Percentiles rank a stretch among this genome's conserved stretches.
Conservation (phyloP, 2,888 invertebrate species). For the Tillus elongatus region DNA sequence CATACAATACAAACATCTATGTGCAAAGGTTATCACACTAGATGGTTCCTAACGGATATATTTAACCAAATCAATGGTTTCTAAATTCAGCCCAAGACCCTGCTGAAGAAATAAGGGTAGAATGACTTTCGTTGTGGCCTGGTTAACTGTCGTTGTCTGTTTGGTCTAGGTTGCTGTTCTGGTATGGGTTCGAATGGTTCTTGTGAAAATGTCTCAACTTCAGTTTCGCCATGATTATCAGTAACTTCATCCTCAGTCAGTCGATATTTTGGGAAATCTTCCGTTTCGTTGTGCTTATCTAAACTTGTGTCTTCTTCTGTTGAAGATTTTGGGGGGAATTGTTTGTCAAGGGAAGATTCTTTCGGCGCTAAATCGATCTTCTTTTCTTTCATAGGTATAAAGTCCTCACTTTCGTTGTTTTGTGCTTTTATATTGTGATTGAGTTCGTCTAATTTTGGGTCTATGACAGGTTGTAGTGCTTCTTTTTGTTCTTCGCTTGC, state of each 20-base stretch:
- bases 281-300: constrained; percentile 9
- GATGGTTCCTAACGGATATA: too few relatives aligned
- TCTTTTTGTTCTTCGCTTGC: background rate
- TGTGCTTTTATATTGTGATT: constrained; percentile 32
- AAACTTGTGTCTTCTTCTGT: constrained; percentile 7
- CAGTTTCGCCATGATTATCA: constrained; percentile 10
- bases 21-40: too few relatives aligned
- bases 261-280: too few relatives aligned
- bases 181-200: constrained; percentile 30
- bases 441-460: constrained; percentile 45
- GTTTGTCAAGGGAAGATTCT: constrained; percentile 19
- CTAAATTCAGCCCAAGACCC: constrained; percentile 44
- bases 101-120: constrained; percentile 48
- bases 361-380: constrained; percentile 6
- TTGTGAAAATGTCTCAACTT: constrained; percentile 18
- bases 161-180: constrained; percentile 37
- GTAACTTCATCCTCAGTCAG: constrained; percentile 12
- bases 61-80: too few relatives aligned
- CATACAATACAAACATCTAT: too few relatives aligned
- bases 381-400: constrained; percentile 14
- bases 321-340: constrained; percentile 26
- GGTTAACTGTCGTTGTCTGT: constrained; percentile 43
- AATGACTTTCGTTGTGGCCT: constrained; percentile 45
- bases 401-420: constrained; percentile 27
- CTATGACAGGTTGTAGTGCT: constrained; percentile 17